These are phyloP conservation scores for Columba guinea DNA, from an alignment of 2,797 vertebrate species.

Conservation along the genomic window DNA sequence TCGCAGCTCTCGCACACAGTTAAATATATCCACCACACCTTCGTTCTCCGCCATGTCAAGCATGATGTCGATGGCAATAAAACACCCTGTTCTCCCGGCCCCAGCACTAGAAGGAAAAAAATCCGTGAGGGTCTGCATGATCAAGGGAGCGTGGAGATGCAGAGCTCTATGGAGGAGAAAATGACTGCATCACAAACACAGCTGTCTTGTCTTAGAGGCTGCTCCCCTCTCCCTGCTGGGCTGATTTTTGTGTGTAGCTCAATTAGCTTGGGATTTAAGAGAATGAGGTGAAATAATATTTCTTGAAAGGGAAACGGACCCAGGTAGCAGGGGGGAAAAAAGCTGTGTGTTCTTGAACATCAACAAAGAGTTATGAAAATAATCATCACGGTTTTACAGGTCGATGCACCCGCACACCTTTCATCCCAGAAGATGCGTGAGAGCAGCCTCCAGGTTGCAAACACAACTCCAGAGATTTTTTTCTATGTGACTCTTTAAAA, in stretches of 20 bases:
- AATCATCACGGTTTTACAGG: not conserved
- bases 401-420: not conserved
- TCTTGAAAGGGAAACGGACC: not conserved
- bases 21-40: conserved; percentile 97
- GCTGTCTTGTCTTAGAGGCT: not conserved
- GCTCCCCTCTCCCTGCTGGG: not conserved
- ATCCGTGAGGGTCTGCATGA: not conserved
- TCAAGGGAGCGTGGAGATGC: not conserved
- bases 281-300: not conserved
- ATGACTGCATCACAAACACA: not conserved
- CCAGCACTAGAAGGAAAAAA: conserved; percentile 83
- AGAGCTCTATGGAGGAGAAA: not conserved
- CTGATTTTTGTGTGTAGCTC: not conserved
- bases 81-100: conserved; percentile 94
- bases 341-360: not conserved
- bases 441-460: not conserved
- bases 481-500: not conserved
- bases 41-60: conserved; percentile 98
- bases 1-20: conserved; percentile 95
- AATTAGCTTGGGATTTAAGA: not conserved
- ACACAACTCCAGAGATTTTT: not conserved
- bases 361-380: not conserved
- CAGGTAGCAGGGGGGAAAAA: not conserved
- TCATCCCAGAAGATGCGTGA: not conserved
- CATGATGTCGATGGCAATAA: conserved; percentile 98